Percentiles rank a stretch among this genome's conserved stretches.
Conservation (phyloP, 23 tunicate genomes). For the Ciona savignyi region DNA sequence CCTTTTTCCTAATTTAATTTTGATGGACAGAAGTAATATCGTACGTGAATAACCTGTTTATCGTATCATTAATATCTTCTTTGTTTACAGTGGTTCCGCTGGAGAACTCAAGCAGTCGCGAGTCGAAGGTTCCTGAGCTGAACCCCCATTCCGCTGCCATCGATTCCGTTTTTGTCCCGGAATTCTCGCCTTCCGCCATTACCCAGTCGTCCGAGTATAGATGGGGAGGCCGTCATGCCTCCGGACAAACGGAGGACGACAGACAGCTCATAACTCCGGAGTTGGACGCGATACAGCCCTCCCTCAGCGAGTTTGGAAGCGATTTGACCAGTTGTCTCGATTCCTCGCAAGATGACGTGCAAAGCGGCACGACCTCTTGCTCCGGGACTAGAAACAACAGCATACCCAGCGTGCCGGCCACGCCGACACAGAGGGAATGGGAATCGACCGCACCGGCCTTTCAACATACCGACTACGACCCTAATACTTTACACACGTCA, state of each 20-base stretch:
- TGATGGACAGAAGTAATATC: too few relatives aligned
- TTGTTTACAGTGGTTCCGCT: conserved; percentile 56
- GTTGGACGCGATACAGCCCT: conserved; percentile 2
- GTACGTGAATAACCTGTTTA: too few relatives aligned
- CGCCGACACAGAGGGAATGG: too few relatives aligned
- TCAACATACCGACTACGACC: too few relatives aligned
- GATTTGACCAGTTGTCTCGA: not conserved
- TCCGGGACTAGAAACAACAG: too few relatives aligned
- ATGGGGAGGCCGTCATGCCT: conserved; percentile 12
- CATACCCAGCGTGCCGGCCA: too few relatives aligned
- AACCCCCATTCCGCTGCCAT: conserved; percentile 1
- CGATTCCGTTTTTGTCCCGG: not conserved
- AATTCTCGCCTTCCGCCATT: conserved; percentile 37
- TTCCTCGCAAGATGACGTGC: too few relatives aligned
- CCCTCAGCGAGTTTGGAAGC: not conserved
- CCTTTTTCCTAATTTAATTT: too few relatives aligned
- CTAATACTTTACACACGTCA: too few relatives aligned
- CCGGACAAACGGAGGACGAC: conserved; percentile 40
- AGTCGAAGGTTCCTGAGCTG: conserved; percentile 79
- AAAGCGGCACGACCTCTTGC: too few relatives aligned
- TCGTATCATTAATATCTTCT: too few relatives aligned
- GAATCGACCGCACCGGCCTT: too few relatives aligned
- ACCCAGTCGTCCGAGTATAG: conserved; percentile 7
- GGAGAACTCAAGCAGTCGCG: conserved; percentile 56
- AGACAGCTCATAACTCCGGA: conserved; percentile 39